Conservation (phyloP, 1,140 invertebrate species). For the Coelopa frigida region DNA sequence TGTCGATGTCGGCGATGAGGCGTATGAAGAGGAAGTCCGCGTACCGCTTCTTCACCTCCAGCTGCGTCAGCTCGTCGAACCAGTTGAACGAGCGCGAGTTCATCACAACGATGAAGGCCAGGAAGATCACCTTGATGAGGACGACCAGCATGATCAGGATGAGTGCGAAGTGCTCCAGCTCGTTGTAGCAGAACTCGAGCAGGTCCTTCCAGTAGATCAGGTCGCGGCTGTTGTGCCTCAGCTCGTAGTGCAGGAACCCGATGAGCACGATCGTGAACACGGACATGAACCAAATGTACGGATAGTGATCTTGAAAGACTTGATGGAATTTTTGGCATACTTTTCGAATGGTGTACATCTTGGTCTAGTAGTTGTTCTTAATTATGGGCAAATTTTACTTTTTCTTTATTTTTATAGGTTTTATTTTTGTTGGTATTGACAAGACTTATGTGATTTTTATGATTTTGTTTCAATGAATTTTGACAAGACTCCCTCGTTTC, state of each 20-base stretch:
- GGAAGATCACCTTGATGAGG: conserved; percentile 10
- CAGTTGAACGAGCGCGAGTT: conserved; percentile 21
- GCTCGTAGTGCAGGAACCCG: conserved; percentile 34
- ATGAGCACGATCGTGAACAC: conserved; percentile 20
- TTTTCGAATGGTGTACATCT: conserved; percentile 25
- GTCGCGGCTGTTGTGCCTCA: conserved; percentile 25
- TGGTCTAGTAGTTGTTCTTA: neutral
- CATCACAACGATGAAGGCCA: conserved; percentile 20
- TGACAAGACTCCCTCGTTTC: no score
- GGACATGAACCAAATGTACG: conserved; percentile 23
- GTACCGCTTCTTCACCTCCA: conserved; percentile 42
- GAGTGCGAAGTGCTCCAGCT: conserved; percentile 28
- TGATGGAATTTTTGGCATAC: conserved; percentile 19
- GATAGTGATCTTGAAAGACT: conserved; percentile 28
- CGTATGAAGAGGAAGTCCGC: conserved; percentile 33
- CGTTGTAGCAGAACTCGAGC: conserved; percentile 17
- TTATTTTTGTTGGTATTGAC: no score
- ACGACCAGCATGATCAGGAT: conserved; percentile 16
- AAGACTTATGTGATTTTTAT: no score
- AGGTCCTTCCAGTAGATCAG: conserved; percentile 32
- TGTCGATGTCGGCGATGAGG: conserved; percentile 30
- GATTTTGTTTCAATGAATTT: no score
- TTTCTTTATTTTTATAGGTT: neutral
- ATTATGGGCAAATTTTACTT: no score
- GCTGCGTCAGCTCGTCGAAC: conserved; percentile 22